These are phyloP conservation scores for Watsonalla binaria DNA, from an alignment of 2,888 invertebrate genomes.

Conservation along the genomic window DNA sequence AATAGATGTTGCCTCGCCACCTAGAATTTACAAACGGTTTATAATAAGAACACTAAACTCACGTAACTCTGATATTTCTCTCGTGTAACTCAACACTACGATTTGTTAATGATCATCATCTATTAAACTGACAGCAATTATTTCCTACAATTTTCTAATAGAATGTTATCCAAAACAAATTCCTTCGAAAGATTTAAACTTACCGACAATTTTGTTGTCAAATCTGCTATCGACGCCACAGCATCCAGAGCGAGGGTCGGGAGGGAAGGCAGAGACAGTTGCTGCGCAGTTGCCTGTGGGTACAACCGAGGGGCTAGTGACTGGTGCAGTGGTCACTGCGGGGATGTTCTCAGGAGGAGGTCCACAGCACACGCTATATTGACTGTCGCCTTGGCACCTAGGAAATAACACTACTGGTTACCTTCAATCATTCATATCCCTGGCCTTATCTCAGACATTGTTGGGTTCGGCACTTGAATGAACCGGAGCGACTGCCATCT, in stretches of 20 bases:
- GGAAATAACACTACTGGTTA: not conserved
- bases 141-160: not conserved
- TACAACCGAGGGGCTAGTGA: not conserved
- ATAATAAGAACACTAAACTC: no score
- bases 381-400: slow-evolving; percentile 34
- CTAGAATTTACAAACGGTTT: no score
- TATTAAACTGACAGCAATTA: not conserved
- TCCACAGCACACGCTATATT: slow-evolving; percentile 35
- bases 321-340: not conserved
- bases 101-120: no score
- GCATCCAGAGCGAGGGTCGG: slow-evolving; percentile 38
- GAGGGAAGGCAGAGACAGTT: slow-evolving; percentile 29
- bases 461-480: no score
- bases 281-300: slow-evolving; percentile 16
- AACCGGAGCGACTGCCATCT: no score
- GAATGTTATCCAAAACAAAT: no score
- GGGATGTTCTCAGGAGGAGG: not conserved
- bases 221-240: slow-evolving; percentile 45
- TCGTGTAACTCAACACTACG: no score
- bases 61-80: no score
- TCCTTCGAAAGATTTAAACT: slow-evolving; percentile 2
- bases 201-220: slow-evolving; percentile 47
- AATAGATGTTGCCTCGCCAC: slow-evolving; percentile 51
- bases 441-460: no score
- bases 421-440: no score